phyloP scores from a whole-genome alignment of 2,888 invertebrate genomes.

The Syritta pipiens region DNA sequence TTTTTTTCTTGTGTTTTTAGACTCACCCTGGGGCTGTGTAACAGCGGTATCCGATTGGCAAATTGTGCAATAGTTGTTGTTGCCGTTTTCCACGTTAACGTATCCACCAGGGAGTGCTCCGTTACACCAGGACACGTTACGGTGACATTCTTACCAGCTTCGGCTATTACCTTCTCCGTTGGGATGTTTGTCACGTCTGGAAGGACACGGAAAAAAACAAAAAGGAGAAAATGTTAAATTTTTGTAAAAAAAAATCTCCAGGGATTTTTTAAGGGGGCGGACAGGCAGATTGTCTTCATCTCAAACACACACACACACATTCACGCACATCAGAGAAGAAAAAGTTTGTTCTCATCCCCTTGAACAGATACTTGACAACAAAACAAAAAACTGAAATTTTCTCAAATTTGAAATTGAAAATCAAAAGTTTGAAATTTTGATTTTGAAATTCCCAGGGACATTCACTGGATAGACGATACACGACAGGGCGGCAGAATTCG shows the following conservation, averaged over 20 bases:
- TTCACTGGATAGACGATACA: too few relatives aligned
- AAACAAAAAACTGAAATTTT: too few relatives aligned
- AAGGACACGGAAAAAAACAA: slow-evolving; percentile 72
- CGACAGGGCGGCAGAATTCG: too few relatives aligned
- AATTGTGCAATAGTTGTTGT: slow-evolving; percentile 79
- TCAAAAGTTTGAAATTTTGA: slow-evolving; percentile 8
- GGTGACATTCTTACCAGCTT: slow-evolving; percentile 84
- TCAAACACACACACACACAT: not conserved
- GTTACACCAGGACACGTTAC: slow-evolving; percentile 85
- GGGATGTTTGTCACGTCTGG: slow-evolving; percentile 83
- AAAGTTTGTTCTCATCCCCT: too few relatives aligned
- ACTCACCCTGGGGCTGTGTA: slow-evolving; percentile 79
- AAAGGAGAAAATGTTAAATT: slow-evolving; percentile 72
- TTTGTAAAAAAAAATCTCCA: slow-evolving; percentile 34
- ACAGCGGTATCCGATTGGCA: slow-evolving; percentile 79
- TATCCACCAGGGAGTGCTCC: slow-evolving; percentile 83
- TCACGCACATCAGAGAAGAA: too few relatives aligned
- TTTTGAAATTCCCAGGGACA: not conserved
- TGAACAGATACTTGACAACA: too few relatives aligned
- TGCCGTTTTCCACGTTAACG: slow-evolving; percentile 82
- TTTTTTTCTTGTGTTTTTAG: slow-evolving; percentile 43
- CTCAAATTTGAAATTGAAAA: slow-evolving; percentile 22
- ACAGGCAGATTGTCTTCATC: not conserved
- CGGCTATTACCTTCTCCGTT: slow-evolving; percentile 82
- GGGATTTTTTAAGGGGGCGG: not conserved